Percentiles rank a stretch among this genome's conserved stretches.
These are phyloP conservation scores for Coenonympha arcania DNA, from an alignment of 2,888 invertebrate genomes.

Conservation along the genomic window DNA sequence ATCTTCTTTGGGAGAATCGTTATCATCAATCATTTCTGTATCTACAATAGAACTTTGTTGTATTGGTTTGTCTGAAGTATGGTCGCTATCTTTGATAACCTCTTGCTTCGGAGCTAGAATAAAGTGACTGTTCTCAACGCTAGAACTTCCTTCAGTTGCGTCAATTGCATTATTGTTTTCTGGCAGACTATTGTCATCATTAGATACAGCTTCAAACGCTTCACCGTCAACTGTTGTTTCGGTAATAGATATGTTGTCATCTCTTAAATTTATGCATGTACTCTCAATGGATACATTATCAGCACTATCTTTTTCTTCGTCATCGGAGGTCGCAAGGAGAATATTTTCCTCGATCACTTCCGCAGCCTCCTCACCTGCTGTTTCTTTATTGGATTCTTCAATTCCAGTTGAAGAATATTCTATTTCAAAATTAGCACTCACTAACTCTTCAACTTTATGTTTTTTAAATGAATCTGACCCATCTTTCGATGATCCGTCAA, in stretches of 20 bases:
- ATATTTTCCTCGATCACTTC: conserved; percentile 44
- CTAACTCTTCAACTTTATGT: conserved; percentile 19
- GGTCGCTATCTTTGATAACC: not conserved
- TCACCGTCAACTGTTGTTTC: conserved; percentile 14
- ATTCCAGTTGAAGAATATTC: conserved; percentile 26
- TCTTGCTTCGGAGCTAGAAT: not conserved
- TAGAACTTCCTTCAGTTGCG: not conserved
- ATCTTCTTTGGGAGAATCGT: conserved; percentile 5
- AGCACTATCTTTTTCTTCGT: conserved; percentile 33
- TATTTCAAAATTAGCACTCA: conserved; percentile 29
- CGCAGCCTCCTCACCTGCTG: conserved; percentile 30
- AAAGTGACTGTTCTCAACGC: not conserved
- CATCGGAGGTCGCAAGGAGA: conserved; percentile 50
- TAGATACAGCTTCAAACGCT: not conserved
- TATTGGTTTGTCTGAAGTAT: not conserved
- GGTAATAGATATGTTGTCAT: conserved; percentile 22
- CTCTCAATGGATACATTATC: conserved; percentile 26
- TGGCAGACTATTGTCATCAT: not conserved
- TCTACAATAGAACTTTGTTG: not conserved
- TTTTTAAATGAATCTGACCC: conserved; percentile 13
- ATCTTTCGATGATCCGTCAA: conserved; percentile 20
- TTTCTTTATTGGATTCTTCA: conserved; percentile 8
- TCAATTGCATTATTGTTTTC: conserved; percentile 9
- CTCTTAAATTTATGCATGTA: conserved; percentile 22
- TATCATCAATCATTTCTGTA: not conserved